phyloP scores from a whole-genome alignment of 2,797 vertebrate genomes.

The Rhodeus uyekii region DNA sequence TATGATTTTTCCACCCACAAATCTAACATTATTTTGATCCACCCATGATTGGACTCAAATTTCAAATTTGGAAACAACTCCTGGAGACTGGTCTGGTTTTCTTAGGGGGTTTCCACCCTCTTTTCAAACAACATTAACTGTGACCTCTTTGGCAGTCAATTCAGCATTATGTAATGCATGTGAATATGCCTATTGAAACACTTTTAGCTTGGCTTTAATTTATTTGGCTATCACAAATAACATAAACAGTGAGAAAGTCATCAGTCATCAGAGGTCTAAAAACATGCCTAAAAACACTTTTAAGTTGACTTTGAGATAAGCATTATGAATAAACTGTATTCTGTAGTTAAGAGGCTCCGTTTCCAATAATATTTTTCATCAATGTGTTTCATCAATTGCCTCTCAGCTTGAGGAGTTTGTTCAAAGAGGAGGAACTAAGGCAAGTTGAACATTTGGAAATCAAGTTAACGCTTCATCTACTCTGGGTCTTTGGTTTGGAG shows the following conservation, averaged over 20 bases:
- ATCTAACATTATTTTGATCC: constrained; percentile 58
- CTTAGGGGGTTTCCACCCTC: constrained; percentile 60
- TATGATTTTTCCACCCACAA: constrained; percentile 3
- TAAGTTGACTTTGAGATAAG: background rate
- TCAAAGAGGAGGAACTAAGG: constrained; percentile 52
- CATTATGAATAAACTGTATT: constrained; percentile 52
- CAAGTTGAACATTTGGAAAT: constrained; percentile 57
- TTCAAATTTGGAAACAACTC: constrained; percentile 67
- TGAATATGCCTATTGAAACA: constrained; percentile 64
- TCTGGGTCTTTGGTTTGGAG: constrained; percentile 38
- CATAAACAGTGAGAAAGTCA: constrained; percentile 19
- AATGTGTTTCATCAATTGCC: constrained; percentile 47
- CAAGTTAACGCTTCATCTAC: constrained; percentile 44
- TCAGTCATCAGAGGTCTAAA: constrained; percentile 9
- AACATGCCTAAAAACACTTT: background rate
- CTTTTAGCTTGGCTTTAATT: constrained; percentile 42
- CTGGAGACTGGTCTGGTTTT: constrained; percentile 58
- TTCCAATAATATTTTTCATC: constrained; percentile 36
- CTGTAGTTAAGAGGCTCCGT: constrained; percentile 33
- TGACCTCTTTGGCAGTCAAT: constrained; percentile 61
- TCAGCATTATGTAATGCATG: constrained; percentile 70
- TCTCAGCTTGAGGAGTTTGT: constrained; percentile 27
- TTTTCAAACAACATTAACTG: constrained; percentile 65
- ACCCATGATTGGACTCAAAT: constrained; percentile 56
- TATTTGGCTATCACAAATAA: constrained; percentile 24